These are phyloP conservation scores for Didymodactylos carnosus DNA, from an alignment of 2,888 invertebrate species.

Conservation along the genomic window DNA sequence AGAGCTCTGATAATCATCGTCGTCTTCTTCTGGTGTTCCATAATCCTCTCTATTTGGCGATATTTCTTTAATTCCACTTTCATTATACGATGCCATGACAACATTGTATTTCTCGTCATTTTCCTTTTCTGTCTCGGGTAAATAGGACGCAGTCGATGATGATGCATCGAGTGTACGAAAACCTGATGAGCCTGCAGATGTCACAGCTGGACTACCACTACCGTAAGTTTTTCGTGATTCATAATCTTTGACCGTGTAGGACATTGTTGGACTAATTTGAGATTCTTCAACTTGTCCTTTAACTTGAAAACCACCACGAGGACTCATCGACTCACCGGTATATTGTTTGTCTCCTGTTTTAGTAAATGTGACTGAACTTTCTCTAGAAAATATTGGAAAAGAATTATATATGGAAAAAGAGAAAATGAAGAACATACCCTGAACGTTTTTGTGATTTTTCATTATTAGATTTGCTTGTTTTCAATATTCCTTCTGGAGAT, in stretches of 20 bases:
- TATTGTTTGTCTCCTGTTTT: too few species aligned
- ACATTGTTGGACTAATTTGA: background rate
- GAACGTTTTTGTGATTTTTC: background rate
- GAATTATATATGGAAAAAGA: too few species aligned
- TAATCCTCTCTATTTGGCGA: too few species aligned
- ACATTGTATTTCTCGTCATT: background rate
- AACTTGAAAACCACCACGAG: background rate
- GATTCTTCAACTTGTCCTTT: background rate
- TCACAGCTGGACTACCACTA: background rate
- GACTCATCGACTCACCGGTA: background rate
- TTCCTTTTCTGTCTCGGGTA: background rate
- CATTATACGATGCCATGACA: background rate
- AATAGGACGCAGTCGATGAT: too few species aligned
- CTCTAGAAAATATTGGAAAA: too few species aligned
- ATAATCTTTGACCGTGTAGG: background rate
- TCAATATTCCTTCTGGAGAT: too few species aligned
- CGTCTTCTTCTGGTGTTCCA: too few species aligned
- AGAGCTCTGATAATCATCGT: too few species aligned
- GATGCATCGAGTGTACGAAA: background rate
- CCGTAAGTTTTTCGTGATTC: background rate
- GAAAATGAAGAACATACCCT: background rate
- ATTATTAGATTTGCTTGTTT: too few species aligned
- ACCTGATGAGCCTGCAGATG: background rate
- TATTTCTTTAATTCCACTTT: background rate
- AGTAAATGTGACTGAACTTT: too few species aligned